Evolutionary conservation across 2,797 vertebrate species (phyloP).

Genomic region (Chiroxiphia lanceolata): DNA sequence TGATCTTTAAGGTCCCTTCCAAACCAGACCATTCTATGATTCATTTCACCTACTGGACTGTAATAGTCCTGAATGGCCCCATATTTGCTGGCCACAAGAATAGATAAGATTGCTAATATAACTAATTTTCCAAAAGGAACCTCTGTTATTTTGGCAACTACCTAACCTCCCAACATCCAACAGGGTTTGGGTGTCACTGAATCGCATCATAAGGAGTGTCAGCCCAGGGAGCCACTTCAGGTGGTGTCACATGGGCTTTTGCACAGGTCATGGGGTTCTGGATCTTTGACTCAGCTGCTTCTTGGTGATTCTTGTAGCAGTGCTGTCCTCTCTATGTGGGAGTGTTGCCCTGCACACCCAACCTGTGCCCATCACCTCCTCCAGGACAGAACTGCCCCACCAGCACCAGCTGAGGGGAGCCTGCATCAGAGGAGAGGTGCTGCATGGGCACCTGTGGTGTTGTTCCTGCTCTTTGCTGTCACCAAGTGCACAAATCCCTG

Average conservation of each 20-base stretch:
- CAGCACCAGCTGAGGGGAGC: neutral
- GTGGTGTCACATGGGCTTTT: neutral
- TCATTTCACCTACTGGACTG: neutral
- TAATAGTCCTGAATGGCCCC: neutral
- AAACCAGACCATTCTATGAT: neutral
- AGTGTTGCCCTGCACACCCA: fast-evolving
- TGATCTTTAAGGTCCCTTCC: neutral
- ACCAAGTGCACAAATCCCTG: neutral
- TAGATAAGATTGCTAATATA: neutral
- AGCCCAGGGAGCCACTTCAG: neutral
- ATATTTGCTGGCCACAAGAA: neutral
- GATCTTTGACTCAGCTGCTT: neutral
- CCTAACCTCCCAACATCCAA: neutral
- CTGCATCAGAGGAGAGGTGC: neutral
- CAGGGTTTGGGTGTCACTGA: fast-evolving
- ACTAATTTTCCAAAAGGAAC: neutral
- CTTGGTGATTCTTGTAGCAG: neutral
- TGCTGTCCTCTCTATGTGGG: neutral
- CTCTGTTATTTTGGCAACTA: neutral
- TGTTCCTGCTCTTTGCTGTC: neutral
- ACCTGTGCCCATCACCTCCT: fast-evolving
- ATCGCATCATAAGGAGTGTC: fast-evolving
- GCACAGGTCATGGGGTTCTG: neutral
- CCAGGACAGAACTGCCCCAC: fast-evolving
- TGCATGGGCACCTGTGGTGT: fast-evolving